Base-by-base conservation (phyloP, 2,888 invertebrate genomes). In the Andrena marginata region DNA sequence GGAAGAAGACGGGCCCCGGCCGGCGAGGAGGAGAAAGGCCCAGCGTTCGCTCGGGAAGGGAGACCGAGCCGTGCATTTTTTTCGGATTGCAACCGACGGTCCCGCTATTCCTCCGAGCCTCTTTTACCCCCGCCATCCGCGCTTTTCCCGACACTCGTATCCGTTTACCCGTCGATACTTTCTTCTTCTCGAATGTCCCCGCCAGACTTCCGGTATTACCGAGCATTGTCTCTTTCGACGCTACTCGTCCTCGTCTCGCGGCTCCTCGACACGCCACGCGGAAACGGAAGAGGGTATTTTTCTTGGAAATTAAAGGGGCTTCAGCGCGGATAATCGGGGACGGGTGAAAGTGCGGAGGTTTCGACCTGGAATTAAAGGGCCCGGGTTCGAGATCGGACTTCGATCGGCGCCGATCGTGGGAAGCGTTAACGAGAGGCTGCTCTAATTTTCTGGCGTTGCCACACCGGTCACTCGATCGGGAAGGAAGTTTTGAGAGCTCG, bases 101-200 rank as follows among this genome's bases (percentile, higher is more conserved):
- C 42, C 42, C 7, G 64, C 49, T 49, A 65, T 65, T 65, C 42
- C 48, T 23, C 23, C 13, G 31, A 31, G 42, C 6, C 60, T 20
- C 2, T 13, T 48, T 42, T 16, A 42, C 42, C 10, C 13, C 16
- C 49, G 42, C 23, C 20, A 42, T 8, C 20, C 7, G 23, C 56
- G 56, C 56, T 56, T 56, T 56, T 56, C 20, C 56, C 56, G 23
- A 56, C 23, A 16, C 20, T 23, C 42, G 48, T 72, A 63, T 72
- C 63, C 31, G 29, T 68, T 51, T 51, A 49, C 68, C 20, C 23
- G 42, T n/a, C 31, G 42, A 59, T 35, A 77, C 77, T 77, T 77
- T 77, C 72, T 49, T 72, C 35, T 72, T 13, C 35, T 51, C 29
- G 8, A 56, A 26, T 42, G 10, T 54, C 31, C 23, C 4, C 26